Conservation (phyloP, 2,888 invertebrate species). For the Smittia aterrima region DNA sequence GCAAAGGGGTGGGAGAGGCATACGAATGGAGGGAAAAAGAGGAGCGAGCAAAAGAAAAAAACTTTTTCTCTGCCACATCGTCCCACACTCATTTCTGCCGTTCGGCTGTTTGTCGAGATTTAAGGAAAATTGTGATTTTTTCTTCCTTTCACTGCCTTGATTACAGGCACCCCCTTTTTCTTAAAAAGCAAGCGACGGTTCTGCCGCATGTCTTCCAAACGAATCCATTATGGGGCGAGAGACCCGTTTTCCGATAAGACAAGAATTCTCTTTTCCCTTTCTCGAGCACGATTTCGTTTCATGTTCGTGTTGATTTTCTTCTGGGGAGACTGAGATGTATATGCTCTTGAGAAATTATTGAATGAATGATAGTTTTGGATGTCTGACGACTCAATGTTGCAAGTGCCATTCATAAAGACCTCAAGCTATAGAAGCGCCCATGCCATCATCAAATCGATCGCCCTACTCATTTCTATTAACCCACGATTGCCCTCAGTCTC, state of each 20-base stretch:
- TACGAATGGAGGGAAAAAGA: background rate
- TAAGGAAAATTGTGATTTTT: conserved; percentile 5
- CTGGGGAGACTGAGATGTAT: background rate
- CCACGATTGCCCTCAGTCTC: background rate
- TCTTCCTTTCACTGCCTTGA: background rate
- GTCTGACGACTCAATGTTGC: too few relatives aligned
- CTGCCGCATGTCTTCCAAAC: background rate
- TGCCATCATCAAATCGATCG: background rate
- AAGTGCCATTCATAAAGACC: background rate
- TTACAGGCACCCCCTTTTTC: background rate
- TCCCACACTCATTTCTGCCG: too few relatives aligned
- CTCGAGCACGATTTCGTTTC: background rate
- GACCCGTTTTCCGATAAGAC: background rate
- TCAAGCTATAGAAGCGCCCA: background rate
- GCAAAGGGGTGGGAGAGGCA: too few relatives aligned
- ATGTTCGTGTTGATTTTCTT: background rate
- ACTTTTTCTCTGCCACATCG: too few relatives aligned
- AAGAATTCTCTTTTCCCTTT: background rate
- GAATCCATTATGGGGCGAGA: background rate
- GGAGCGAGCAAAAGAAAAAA: too few relatives aligned
- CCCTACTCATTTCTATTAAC: background rate
- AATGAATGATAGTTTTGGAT: too few relatives aligned
- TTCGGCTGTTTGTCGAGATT: background rate
- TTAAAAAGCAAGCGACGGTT: background rate
- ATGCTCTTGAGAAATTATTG: background rate